Evolutionary conservation across 2,113 vertebrate species (phyloP), one percentile per base, ranked within the genome.

Genomic region (Leptobrachium ailaonicum): DNA sequence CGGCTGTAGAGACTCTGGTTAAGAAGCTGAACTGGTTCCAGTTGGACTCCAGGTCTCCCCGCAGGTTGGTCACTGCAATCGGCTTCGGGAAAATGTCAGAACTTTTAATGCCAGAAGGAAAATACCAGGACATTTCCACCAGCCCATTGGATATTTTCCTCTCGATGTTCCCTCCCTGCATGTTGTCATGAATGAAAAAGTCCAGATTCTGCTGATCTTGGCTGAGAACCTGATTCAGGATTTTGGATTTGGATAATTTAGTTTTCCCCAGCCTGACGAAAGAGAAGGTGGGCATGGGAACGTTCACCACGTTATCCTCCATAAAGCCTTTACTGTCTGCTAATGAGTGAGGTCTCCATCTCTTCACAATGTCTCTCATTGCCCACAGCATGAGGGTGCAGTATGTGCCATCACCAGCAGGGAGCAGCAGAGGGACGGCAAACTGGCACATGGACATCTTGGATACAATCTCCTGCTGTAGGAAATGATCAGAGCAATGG

Each of bases 391-490:
- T 84, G 32, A 90, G 86, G 20, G 71, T 83, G 80, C 86, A 86
- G 6, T 84, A 83, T 75, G 87, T 83, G 67, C 86, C 88, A 72
- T 90, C 82, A 11, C 85, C 60, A 53, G 89, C 87, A 45, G 93
- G 95, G 66, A 95, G 86, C 2, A 95, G 83, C 13, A 96, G 83
- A 41, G 94, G 95, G 10, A 96, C 86, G 20, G 94, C 93, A 87
- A 95, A 94, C 83, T 84, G 89, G 64, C 93, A 94, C 2, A 88
- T 85, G 72, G 89, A 89, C 92, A 95, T 93, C 72, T 84, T 91
- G 5, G 79, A 78, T 53, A 91, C 32, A 50, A 94, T 82, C 72
- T 93, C 88, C 47, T 91, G 87, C 8, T 88, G 93, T 79, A 95
- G 85, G 73, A 93, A 92, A 42, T 82, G 82, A 71, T 92, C 90